Base-by-base conservation (phyloP, 2,888 invertebrate genomes). In the Liopterus haemorrhoidalis region DNA sequence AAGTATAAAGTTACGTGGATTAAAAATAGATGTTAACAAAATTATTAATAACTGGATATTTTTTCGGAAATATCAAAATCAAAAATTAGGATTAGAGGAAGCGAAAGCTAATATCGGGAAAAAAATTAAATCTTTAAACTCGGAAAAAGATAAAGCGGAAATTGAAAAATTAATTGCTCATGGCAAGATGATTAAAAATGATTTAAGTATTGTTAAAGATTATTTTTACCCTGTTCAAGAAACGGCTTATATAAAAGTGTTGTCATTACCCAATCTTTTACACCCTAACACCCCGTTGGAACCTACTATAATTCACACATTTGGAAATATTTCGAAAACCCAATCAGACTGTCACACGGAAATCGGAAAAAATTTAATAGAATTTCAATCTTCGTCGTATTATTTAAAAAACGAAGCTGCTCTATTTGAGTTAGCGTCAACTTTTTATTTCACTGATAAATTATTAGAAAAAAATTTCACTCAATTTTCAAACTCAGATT, bases 401-500 rank as follows among this genome's bases (percentile, higher is more conserved):
- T 85, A 77, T 61, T 67, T 82, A 3, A 74, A 72, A 60, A 76
- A 79, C 14, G 77, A 83, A 48, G 85, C 82, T 1, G 84, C 85
- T 0, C 54, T 79, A 11, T 85, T 85, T 60, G 88, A 89, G 66
- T 66, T 82, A 6, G 74, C 73, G 14, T 63, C 74, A 9, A 68
- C 76, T 54, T 74, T 75, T 63, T 73, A 72, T 57, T 72, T 77
- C 45, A 62, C 67, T 1, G 60, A 69, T 37, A 61, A 67, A 40
- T 58, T 76, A 4, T 65, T 69, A 15, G 64, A 72, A 1, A 63
- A 67, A 8, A 67, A 73, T n/a, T 84, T 77, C 59, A 61, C 73
- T 0, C 79, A 79, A 57, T 79, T 84, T 56, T 78, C 82, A 1
- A 87, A 86, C 63, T 74, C 87, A 1, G 88, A 90, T 67, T 88